Evolutionary conservation across 1,140 invertebrate species (phyloP).

Genomic region (Asbolus verrucosus): DNA sequence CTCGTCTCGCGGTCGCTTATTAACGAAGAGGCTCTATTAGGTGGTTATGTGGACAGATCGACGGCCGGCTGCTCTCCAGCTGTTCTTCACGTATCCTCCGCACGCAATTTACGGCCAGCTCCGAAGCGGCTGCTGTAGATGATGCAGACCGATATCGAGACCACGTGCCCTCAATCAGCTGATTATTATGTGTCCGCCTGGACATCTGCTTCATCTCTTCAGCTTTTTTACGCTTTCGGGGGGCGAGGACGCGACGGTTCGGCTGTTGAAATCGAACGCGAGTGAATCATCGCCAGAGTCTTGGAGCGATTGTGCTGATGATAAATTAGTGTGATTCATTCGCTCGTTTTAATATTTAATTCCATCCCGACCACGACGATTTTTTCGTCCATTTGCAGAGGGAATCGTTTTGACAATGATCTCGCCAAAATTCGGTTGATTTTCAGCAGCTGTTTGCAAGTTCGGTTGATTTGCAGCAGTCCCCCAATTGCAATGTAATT

Average conservation of each 20-base stretch:
- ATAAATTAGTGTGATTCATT: too few species aligned
- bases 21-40: constrained; percentile 13
- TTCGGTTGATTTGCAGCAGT: too few species aligned
- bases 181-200: constrained; percentile 19
- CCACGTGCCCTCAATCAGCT: constrained; percentile 31
- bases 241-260: neutral
- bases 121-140: constrained; percentile 25
- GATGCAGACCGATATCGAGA: constrained; percentile 33
- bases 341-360: too few species aligned
- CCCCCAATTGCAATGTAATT: too few species aligned
- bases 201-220: constrained; percentile 31
- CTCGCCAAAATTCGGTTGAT: too few species aligned
- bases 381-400: too few species aligned
- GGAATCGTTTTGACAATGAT: too few species aligned
- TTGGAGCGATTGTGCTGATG: too few species aligned
- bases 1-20: constrained; percentile 20
- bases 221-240: constrained; percentile 11
- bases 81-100: constrained; percentile 10
- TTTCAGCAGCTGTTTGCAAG: too few species aligned
- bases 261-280: neutral
- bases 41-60: constrained; percentile 13
- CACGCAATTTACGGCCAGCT: constrained; percentile 30
- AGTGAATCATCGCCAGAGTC: constrained; percentile 22
- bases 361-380: too few species aligned
- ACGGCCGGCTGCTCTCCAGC: constrained; percentile 28